Percentiles rank a stretch among this genome's conserved stretches.
These are phyloP conservation scores for Brachionus manjavacas DNA, from an alignment of 1,140 invertebrate genomes.

Conservation along the genomic window DNA sequence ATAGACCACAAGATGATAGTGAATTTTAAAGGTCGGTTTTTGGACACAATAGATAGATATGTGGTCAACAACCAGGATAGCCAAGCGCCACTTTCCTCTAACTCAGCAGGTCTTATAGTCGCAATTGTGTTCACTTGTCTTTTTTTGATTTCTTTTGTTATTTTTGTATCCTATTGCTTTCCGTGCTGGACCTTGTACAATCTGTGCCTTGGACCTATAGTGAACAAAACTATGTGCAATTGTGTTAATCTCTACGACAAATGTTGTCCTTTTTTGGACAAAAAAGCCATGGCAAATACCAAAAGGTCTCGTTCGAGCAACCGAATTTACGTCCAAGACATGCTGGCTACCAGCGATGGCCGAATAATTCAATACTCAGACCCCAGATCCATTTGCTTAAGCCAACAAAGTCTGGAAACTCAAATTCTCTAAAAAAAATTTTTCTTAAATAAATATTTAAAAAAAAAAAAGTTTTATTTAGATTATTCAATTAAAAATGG, in stretches of 20 bases:
- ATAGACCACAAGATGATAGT: constrained; percentile 4
- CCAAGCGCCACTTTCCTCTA: background rate
- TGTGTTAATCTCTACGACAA: background rate
- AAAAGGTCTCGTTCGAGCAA: background rate
- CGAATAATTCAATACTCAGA: background rate
- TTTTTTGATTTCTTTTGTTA: background rate
- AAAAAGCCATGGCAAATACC: background rate
- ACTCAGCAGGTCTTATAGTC: background rate
- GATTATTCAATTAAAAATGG: background rate
- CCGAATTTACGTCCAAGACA: background rate
- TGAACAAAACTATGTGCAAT: background rate
- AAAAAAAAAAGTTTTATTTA: background rate
- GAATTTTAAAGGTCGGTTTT: constrained; percentile 1
- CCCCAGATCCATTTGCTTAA: background rate
- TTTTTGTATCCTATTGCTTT: background rate
- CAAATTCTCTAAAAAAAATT: background rate
- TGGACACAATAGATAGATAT: constrained; percentile 5
- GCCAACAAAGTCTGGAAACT: background rate
- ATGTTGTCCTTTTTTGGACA: constrained; percentile 1
- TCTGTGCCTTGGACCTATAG: background rate
- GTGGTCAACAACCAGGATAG: background rate
- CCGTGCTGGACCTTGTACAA: background rate
- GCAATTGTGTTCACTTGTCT: background rate
- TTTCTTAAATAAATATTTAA: background rate
- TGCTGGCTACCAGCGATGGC: background rate